phyloP scores from a whole-genome alignment of 1,140 invertebrate genomes.

The Drosophila sechellia region DNA sequence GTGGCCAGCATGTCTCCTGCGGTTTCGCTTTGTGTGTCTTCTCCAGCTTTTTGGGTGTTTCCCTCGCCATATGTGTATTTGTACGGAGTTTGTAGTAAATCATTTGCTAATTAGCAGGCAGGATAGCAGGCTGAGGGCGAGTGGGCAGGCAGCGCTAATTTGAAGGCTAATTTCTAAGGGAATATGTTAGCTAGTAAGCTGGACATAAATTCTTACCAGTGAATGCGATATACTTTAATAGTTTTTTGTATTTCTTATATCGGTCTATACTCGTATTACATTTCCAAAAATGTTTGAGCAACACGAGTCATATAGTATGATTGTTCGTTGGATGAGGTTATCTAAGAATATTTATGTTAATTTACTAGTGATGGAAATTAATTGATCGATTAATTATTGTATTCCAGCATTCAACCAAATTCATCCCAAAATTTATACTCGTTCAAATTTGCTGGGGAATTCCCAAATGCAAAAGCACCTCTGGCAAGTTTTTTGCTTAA shows the following conservation, averaged over 20 bases:
- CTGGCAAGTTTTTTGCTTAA: constrained; percentile 56
- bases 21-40: constrained; percentile 58
- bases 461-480: constrained; percentile 35
- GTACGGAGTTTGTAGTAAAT: constrained; percentile 43
- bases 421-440: constrained; percentile 12
- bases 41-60: constrained; percentile 70
- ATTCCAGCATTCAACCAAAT: constrained; percentile 19
- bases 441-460: constrained; percentile 35
- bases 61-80: constrained; percentile 30
- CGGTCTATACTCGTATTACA: neutral
- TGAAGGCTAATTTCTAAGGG: constrained; percentile 8
- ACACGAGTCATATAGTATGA: neutral
- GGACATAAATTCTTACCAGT: neutral
- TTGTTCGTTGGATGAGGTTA: neutral
- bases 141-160: constrained; percentile 38
- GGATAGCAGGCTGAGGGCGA: neutral
- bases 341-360: constrained; percentile 13
- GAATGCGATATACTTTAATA: too few relatives aligned
- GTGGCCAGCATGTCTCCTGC: constrained; percentile 77
- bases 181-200: too few relatives aligned
- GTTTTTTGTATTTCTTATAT: neutral
- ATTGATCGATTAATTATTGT: constrained; percentile 33
- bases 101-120: constrained; percentile 53
- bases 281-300: neutral
- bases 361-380: constrained; percentile 22